Evolutionary conservation across 2,113 vertebrate species (phyloP), one percentile per base, ranked within the genome.

Genomic region (Tonatia bakeri): DNA sequence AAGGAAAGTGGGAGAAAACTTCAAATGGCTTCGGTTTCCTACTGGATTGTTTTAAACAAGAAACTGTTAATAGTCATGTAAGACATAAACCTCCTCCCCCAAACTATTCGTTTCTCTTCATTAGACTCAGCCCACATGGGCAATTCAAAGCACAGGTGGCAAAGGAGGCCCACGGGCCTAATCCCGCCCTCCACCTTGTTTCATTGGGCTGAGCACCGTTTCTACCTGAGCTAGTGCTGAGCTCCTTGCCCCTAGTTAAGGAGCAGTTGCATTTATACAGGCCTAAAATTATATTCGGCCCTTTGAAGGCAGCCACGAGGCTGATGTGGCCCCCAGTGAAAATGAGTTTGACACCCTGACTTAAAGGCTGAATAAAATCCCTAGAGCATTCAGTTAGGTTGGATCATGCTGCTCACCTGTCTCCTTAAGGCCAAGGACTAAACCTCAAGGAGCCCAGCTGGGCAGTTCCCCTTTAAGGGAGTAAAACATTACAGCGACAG

Each of bases 321-420:
- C 54, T 56, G 54, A 22, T 56, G 54, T 22, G 54, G 20, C 20
- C 54, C 54, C 54, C 20, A 1, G 20, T 56, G 54, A 56, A 22
- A 19, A 20, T 54, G 54, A 56, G 54, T 56, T 56, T 56, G 54
- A 56, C 20, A 56, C 54, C 19, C 19, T 56, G 54, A 47, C 43
- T 75, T 56, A 94, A 86, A 95, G 36, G 70, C 69, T 56, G 33
- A 79, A 54, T 88, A 89, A 96, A 81, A 96, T 50, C 59, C 70
- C 5, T 12, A 59, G 22, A 70, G 33, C 45, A 43, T 54, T 90
- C 7, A 73, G 19, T 45, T 75, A 40, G 26, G 33, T 94, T 59
- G 47, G 90, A 76, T 89, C 17, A 47, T 64, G 43, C 28, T 77
- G 36, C 40, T 80, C 73, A 40, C 69, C 17, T 69, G 54, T 33